Base-by-base conservation (phyloP, 35 echinoderm and acorn worm genomes). In the Nesometra sesokonis region DNA sequence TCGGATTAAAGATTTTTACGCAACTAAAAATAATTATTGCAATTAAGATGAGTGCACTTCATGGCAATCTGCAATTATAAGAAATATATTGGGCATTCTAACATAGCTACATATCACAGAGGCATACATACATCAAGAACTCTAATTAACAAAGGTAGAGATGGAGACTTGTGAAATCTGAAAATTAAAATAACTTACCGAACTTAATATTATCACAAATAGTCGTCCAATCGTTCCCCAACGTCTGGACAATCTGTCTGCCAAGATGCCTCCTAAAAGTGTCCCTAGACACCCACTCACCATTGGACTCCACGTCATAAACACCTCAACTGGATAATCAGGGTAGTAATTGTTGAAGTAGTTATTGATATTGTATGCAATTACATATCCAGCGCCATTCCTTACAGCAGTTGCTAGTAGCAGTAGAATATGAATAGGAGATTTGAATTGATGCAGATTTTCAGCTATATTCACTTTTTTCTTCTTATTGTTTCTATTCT, bases 291-390 rank as follows among this genome's bases (percentile, higher is more conserved):
- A 31, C 5, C 88, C 88, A 5, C 33, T 80, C 21, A 84, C 33
- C 31, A 84, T 43, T 37, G 88, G 88, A 30, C 34, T 77, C 88
- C 88, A 89, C 9, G 80, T 85, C 81, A 89, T 46, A 35, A 80
- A 89, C 21, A 84, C 36, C 23, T 89, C 80, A 1, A 38, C 35
- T 23, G 47, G 88, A 34, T 80, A 89, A 37, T 84, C 33, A 11
- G 88, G 88, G 82, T 89, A 84, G 30, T 84, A 84, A 32, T 84
- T 33, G 29, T 77, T 4, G 13, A 89, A 35, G 82, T 84, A 89
- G 57, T 89, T 89, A 46, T 84, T 84, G 52, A 89, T 89, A 33
- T 89, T 89, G 52, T 89, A 84, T 81, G 52, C 46, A 82, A 89
- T 84, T 46, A 89, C 82, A 37, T 77, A 89, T 2, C 80, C 82